phyloP scores from a whole-genome alignment of 2,113 vertebrate species.

The Marmota monax region DNA sequence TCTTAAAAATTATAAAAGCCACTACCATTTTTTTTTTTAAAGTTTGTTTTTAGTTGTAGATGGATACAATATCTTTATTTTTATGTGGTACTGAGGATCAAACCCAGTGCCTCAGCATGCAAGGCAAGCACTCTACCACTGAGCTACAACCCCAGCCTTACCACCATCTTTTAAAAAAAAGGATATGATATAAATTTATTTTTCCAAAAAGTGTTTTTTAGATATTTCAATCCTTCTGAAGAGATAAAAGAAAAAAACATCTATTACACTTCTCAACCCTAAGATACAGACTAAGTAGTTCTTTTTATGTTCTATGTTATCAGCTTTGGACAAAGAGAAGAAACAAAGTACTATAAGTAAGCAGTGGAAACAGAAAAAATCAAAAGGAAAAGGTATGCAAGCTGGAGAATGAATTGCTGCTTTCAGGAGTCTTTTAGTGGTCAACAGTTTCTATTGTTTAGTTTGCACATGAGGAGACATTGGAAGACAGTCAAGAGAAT shows the following conservation, averaged over 20 bases:
- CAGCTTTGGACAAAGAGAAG: slow-evolving; percentile 18
- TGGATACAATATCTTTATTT: no score
- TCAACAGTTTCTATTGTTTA: background rate
- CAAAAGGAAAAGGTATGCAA: background rate
- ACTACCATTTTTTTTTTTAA: background rate
- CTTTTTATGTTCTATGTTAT: background rate
- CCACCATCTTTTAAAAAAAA: background rate
- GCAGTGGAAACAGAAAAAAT: background rate
- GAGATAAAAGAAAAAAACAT: background rate
- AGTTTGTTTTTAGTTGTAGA: no score
- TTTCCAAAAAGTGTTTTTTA: background rate
- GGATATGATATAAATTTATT: background rate
- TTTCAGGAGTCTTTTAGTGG: background rate
- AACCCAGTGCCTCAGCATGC: no score
- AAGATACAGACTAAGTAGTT: background rate
- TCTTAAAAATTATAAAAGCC: background rate
- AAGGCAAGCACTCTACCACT: no score
- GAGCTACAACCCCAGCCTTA: no score
- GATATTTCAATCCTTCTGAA: background rate
- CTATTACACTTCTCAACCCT: background rate
- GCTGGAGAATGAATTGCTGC: background rate
- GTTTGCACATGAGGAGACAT: background rate
- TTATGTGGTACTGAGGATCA: no score
- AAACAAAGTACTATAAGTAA: background rate
- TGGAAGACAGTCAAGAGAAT: background rate